Conservation (phyloP, 2,888 invertebrate species). For the Acrobasis consociella region DNA sequence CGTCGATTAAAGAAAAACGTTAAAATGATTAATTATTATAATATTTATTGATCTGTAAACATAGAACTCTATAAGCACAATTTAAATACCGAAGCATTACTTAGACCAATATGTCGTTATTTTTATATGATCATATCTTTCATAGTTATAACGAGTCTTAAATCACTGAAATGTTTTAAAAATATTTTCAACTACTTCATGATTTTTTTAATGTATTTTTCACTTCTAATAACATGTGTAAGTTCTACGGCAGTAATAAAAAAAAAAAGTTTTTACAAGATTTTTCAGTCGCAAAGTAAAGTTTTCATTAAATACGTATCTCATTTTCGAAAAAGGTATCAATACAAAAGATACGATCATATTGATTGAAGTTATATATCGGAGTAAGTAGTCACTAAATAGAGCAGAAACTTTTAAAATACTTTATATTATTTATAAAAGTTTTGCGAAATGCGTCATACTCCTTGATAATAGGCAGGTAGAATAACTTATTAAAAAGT, state of each 20-base stretch:
- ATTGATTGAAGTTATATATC: not conserved
- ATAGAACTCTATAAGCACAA: constrained; percentile 60
- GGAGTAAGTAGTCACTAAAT: not conserved
- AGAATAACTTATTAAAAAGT: too few species aligned
- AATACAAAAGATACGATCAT: not conserved
- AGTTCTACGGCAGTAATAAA: too few species aligned
- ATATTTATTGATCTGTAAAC: constrained; percentile 55
- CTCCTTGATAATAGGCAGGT: not conserved
- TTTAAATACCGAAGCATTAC: constrained; percentile 29
- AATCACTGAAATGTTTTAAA: too few species aligned
- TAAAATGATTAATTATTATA: constrained; percentile 42
- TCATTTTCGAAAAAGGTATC: too few species aligned
- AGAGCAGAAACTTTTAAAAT: constrained; percentile 3
- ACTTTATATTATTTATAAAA: not conserved
- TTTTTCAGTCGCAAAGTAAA: not conserved
- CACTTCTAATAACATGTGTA: too few species aligned
- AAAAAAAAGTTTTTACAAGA: too few species aligned
- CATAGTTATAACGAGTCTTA: not conserved
- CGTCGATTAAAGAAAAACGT: constrained; percentile 48
- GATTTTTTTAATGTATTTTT: too few species aligned
- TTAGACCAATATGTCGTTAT: constrained; percentile 4
- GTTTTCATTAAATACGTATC: not conserved
- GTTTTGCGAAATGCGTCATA: not conserved
- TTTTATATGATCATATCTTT: constrained; percentile 7
- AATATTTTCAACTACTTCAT: too few species aligned